Percentiles rank a stretch among this genome's conserved stretches.
phyloP scores from a whole-genome alignment of 2,888 invertebrate genomes.

The Bombyx huttoni region DNA sequence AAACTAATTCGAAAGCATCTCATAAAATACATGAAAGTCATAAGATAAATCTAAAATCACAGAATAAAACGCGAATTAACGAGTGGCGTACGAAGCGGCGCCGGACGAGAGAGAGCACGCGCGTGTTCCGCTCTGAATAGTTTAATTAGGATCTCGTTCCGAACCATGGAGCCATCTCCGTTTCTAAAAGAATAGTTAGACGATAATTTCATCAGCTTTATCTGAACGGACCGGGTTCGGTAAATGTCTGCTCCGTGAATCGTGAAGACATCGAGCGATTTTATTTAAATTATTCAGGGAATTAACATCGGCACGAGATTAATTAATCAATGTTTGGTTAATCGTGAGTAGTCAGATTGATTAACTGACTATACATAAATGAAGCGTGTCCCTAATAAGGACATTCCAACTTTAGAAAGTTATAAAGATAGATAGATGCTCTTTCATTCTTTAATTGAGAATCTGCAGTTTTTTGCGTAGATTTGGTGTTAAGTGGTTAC shows the following conservation, averaged over 20 bases:
- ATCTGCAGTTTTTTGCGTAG: too few relatives aligned
- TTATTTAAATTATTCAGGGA: too few relatives aligned
- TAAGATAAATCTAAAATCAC: background rate
- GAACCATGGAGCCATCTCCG: conserved; percentile 43
- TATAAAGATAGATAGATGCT: too few relatives aligned
- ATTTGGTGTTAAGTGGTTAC: too few relatives aligned
- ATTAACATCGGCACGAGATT: too few relatives aligned
- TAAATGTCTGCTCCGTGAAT: background rate
- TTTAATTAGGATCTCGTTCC: conserved; percentile 69
- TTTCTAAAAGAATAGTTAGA: conserved; percentile 47
- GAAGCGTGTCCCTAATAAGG: too few relatives aligned
- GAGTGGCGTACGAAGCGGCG: background rate
- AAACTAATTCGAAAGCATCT: background rate
- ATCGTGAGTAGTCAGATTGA: too few relatives aligned
- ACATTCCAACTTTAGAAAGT: too few relatives aligned
- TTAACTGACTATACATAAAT: too few relatives aligned
- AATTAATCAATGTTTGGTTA: too few relatives aligned
- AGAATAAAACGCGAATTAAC: background rate
- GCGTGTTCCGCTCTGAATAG: conserved; percentile 56
- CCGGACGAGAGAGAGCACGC: conserved; percentile 16
- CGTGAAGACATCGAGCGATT: too few relatives aligned
- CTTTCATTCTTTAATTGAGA: too few relatives aligned
- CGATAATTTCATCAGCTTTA: conserved; percentile 2
- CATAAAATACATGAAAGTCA: background rate
- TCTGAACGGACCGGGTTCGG: background rate